Conservation (phyloP, 2,888 invertebrate genomes). For the Cephus runcator region DNA sequence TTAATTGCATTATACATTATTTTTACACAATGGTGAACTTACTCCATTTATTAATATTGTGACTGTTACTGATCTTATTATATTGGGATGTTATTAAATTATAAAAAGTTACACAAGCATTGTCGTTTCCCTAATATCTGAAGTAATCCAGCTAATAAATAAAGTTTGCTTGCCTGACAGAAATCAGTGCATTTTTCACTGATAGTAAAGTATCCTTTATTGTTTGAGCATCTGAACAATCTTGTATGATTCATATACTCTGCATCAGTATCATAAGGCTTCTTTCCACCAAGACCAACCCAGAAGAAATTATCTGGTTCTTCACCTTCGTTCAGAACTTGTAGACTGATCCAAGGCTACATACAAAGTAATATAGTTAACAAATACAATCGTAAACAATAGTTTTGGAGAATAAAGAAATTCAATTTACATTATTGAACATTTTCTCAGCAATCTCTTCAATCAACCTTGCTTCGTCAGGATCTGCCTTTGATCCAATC, state of each 20-base stretch:
- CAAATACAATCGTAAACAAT: neutral
- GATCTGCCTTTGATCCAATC: conserved; percentile 87
- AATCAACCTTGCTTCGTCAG: conserved; percentile 86
- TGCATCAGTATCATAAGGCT: conserved; percentile 88
- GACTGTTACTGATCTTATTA: neutral
- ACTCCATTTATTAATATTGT: neutral
- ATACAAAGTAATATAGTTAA: conserved; percentile 9
- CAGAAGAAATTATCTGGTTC: conserved; percentile 99
- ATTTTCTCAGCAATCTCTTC: conserved; percentile 94
- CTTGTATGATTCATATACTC: conserved; percentile 93
- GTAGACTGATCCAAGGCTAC: conserved; percentile 69
- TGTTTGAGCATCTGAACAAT: conserved; percentile 98
- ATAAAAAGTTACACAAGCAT: neutral
- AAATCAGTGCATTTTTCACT: conserved; percentile 99
- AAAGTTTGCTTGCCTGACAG: conserved; percentile 78
- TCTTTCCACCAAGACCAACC: conserved; percentile 93
- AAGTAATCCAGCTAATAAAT: neutral
- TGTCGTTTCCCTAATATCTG: neutral
- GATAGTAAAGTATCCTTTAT: conserved; percentile 98
- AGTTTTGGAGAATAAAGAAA: conserved; percentile 9
- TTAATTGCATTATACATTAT: neutral
- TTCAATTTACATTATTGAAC: conserved; percentile 83
- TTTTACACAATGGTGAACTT: neutral
- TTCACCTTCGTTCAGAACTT: conserved; percentile 91
- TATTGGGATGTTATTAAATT: neutral